Evolutionary conservation across 2,888 invertebrate genomes (phyloP), one percentile per base, ranked within the genome.

Genomic region (Chrysolina americana): DNA sequence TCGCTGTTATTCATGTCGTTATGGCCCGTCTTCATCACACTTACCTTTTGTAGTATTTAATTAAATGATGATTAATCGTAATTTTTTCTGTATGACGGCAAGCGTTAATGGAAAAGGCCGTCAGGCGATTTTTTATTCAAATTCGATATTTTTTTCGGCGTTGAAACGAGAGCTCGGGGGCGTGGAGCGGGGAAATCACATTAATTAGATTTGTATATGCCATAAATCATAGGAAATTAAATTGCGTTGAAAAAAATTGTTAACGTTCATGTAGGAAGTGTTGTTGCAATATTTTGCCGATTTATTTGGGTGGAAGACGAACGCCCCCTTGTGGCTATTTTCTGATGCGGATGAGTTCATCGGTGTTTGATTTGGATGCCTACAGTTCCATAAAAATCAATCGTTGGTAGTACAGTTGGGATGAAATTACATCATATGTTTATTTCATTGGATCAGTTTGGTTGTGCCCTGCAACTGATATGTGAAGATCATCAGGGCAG

Each of bases 1-100:
- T 82, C 69, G 79, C 74, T 73, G 82, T 83, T 83, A 84, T 84
- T 85, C 83, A 85, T 84, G 82, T 84, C 81, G 82, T 81, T 81
- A 83, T 83, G 83, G 75, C 70, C 75, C 76, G 72, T 78, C 76
- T 78, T 78, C 76, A 78, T 78, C 78, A 76, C 78, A 75, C 76
- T 75, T 74, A 73, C 75, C 76, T 76, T 73, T 78, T 75, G 76
- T 76, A 75, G 65, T 78, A 78, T 78, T 78, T 78, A 78, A 78
- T 78, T 78, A 78, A 76, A 78, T 66, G 73, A 74, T 76, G 78
- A 78, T 78, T 78, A 75, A 78, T 76, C 71, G 76, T 70, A 65
- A 48, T 71, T 78, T 74, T 74, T 70, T 69, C 19, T 53, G 19
- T 56, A 28, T 28, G 62, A 41, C 48, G 73, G 71, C 69, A 44